Evolutionary conservation across 2,113 vertebrate species (phyloP).

Genomic region (Tragelaphus scriptus): DNA sequence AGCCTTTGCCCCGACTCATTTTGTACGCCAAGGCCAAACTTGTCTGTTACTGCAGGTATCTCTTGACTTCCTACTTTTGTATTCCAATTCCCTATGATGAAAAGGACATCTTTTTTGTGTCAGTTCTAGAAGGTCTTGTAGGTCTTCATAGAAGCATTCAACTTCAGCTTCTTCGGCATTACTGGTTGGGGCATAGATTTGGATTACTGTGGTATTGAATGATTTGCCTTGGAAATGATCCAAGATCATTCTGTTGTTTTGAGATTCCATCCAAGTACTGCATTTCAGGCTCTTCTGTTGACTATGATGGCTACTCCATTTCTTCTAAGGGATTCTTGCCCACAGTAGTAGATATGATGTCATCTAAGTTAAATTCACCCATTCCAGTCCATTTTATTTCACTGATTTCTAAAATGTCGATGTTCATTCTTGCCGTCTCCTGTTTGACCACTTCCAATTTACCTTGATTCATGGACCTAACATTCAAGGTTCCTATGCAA

Average conservation of each 20-base stretch:
- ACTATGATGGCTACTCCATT: neutral
- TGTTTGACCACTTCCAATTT: neutral
- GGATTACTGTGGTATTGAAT: neutral
- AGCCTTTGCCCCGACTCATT: neutral
- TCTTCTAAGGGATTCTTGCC: neutral
- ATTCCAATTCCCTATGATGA: neutral
- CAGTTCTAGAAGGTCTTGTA: neutral
- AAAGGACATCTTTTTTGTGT: neutral
- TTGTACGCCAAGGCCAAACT: neutral
- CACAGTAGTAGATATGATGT: neutral
- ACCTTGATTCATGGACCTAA: neutral
- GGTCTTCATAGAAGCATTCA: neutral
- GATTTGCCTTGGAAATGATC: neutral
- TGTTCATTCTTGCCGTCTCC: neutral
- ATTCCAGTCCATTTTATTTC: neutral
- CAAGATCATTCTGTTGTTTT: neutral
- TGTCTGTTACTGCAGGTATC: neutral
- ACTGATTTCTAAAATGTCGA: neutral
- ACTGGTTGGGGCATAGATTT: neutral
- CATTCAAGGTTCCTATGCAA: neutral
- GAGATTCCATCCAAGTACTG: neutral
- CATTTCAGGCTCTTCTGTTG: neutral
- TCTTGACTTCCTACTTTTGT: neutral
- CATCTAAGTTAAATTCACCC: neutral
- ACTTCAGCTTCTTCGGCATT: neutral